Evolutionary conservation across 2,888 invertebrate species (phyloP).

Genomic region (Deroplatys truncata): DNA sequence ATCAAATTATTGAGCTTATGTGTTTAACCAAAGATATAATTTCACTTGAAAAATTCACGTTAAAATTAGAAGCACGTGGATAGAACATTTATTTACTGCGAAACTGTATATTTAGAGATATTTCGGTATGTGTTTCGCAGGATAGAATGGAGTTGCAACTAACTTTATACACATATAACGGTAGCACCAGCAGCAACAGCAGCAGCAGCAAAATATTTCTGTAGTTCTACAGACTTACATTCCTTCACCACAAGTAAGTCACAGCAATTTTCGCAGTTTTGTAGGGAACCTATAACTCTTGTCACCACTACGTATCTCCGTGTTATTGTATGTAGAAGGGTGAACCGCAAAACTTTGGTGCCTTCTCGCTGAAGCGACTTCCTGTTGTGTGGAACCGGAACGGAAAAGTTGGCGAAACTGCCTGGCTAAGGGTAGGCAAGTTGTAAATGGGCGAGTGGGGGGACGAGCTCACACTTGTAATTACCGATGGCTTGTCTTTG

Average conservation of each 20-base stretch:
- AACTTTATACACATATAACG: too few relatives aligned
- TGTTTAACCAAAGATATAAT: too few relatives aligned
- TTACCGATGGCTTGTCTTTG: slow-evolving; percentile 8
- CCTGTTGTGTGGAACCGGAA: background rate
- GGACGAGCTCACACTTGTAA: background rate
- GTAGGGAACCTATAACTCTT: background rate
- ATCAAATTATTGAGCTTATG: too few relatives aligned
- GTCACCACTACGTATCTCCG: background rate
- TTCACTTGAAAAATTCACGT: too few relatives aligned
- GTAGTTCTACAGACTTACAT: background rate
- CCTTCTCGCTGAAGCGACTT: background rate
- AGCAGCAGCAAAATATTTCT: too few relatives aligned
- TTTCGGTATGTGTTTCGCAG: too few relatives aligned
- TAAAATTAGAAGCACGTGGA: too few relatives aligned
- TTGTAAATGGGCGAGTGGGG: background rate
- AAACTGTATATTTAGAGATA: too few relatives aligned
- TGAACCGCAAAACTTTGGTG: background rate
- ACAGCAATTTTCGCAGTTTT: background rate
- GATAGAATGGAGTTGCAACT: background rate
- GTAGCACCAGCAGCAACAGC: too few relatives aligned
- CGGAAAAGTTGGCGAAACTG: slow-evolving; percentile 5
- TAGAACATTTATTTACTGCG: too few relatives aligned
- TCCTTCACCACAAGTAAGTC: background rate
- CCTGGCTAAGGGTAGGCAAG: background rate
- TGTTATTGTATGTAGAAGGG: slow-evolving; percentile 5